A percentile compares a stretch with the other conserved stretches of the same genome.
Conservation (phyloP, 2,888 invertebrate genomes). For the Biston betularia region DNA sequence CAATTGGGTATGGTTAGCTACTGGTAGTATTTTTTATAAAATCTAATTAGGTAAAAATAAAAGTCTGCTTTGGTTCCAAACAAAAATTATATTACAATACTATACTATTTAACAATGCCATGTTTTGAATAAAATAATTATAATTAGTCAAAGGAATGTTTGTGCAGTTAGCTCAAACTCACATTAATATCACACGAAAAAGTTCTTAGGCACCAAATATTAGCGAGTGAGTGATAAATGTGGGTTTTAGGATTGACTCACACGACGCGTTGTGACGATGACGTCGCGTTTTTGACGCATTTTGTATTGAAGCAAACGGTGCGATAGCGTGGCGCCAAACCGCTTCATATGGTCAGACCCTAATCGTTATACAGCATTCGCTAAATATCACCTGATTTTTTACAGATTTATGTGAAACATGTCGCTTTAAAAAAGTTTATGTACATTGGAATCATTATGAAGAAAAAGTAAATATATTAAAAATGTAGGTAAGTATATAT, state of each 20-base stretch:
- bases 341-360: neutral
- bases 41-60: conserved; percentile 13
- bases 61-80: conserved; percentile 26
- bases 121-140: conserved; percentile 23
- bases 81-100: conserved; percentile 36
- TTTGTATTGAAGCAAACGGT: neutral
- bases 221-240: neutral
- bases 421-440: neutral
- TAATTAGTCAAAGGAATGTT: conserved; percentile 36
- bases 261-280: neutral
- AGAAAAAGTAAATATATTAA: conserved; percentile 5
- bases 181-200: conserved; percentile 8
- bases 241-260: neutral
- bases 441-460: conserved; percentile 4
- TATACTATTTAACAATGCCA: conserved; percentile 41
- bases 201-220: neutral
- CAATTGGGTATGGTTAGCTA: too few species aligned
- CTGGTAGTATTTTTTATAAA: neutral
- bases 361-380: neutral
- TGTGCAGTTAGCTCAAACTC: conserved; percentile 32
- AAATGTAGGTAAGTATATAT: conserved; percentile 9
- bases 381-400: neutral
- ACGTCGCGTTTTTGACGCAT: neutral
- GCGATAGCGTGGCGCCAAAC: neutral
- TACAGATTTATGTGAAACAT: neutral